phyloP scores from a whole-genome alignment of 2,797 vertebrate genomes.

The Silurus lanzhouensis region DNA sequence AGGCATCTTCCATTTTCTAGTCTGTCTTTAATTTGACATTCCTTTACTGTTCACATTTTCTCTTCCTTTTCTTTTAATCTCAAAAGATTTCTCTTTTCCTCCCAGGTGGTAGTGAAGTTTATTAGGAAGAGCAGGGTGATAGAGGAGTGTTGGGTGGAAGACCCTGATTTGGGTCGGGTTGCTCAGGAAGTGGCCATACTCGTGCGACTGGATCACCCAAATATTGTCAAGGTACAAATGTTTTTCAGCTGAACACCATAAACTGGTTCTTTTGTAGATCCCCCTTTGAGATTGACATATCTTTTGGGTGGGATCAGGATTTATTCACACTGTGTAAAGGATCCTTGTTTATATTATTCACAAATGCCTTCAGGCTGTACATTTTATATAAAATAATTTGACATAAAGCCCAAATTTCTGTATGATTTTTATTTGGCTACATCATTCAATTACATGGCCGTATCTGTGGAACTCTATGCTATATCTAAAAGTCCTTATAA shows the following conservation, averaged over 20 bases:
- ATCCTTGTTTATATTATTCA: too few species aligned
- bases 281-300: neutral
- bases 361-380: too few species aligned
- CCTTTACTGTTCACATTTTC: neutral
- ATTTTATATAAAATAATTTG: too few species aligned
- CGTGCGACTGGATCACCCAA: conserved; percentile 83
- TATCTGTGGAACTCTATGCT: neutral
- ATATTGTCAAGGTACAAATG: conserved; percentile 83
- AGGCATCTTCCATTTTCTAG: neutral
- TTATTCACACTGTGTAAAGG: neutral
- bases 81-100: neutral
- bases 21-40: neutral
- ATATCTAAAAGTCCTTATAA: neutral
- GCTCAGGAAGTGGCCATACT: conserved; percentile 91
- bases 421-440: neutral
- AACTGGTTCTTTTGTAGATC: neutral
- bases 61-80: neutral
- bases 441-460: neutral
- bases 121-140: conserved; percentile 89
- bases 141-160: conserved; percentile 89
- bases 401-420: too few species aligned
- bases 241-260: neutral
- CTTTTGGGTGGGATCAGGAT: neutral
- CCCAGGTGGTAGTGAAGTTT: conserved; percentile 91
- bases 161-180: conserved; percentile 84